Percentiles rank a stretch among this genome's conserved stretches.
These are phyloP conservation scores for Cydia splendana DNA, from an alignment of 1,140 invertebrate species.

Conservation along the genomic window DNA sequence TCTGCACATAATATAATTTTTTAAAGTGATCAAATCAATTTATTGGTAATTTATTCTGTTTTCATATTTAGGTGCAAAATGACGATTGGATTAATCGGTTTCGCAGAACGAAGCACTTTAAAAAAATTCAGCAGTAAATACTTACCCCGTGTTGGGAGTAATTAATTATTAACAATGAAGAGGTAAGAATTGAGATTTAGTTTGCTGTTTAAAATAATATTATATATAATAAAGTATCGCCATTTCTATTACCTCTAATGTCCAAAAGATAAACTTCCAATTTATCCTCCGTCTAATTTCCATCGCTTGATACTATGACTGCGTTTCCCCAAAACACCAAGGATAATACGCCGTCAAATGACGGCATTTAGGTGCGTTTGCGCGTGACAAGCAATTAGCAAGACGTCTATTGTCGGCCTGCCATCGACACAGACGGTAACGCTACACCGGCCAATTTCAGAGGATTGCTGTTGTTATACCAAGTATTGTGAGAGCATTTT, in stretches of 20 bases:
- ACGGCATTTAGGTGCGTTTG: constrained; percentile 1
- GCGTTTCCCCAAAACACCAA: background rate
- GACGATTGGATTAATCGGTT: too few relatives aligned
- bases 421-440: background rate
- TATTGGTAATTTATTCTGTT: too few relatives aligned
- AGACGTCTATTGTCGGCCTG: constrained; percentile 16
- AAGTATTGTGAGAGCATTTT: background rate
- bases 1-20: too few relatives aligned
- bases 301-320: background rate
- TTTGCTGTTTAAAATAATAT: too few relatives aligned
- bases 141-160: too few relatives aligned
- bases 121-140: too few relatives aligned
- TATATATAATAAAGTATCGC: too few relatives aligned
- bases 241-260: background rate
- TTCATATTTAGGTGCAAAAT: too few relatives aligned
- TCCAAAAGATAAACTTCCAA: background rate
- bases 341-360: background rate
- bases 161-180: too few relatives aligned
- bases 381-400: constrained; percentile 12
- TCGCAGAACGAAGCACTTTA: too few relatives aligned
- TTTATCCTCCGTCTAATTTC: background rate
- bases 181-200: too few relatives aligned
- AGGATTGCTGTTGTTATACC: background rate
- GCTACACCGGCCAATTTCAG: background rate
- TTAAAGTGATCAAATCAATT: too few relatives aligned